Base-by-base conservation (phyloP, 2,888 invertebrate species). In the Ophion obscuratus region DNA sequence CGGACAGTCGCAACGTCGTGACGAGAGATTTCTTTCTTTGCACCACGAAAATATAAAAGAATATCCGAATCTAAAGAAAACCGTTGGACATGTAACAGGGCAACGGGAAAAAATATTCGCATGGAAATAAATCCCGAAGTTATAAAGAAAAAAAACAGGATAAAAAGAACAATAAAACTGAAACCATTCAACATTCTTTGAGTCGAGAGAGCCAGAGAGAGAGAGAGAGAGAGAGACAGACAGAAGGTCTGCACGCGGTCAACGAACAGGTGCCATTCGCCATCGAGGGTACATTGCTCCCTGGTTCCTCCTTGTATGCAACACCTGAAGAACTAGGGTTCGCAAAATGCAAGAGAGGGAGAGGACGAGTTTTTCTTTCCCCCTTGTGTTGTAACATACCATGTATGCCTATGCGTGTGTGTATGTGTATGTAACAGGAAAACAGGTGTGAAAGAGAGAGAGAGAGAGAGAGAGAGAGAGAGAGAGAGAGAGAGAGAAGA, bases 401-500 rank as follows among this genome's bases (percentile, higher is more conserved):
- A 70, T 68, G 59, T 36, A 62, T 61, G 86, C 83, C 83, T 27
- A 11, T 40, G 40, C 7, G 7, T 1, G 7, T 44, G 44, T 68
- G 1, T 17, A 17, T 17, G 53, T 53, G 53, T 47, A 14, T 47
- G 47, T 17, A 17, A 53, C 14, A 53, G 17, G 89, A 83, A 89
- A 87, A 89, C 89, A 88, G 88, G 89, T 89, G 89, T 87, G 81
- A 78, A 70, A 67, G 74, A 83, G 78, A n/a, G n/a, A 20, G 20
- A 74, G 36, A 44, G 20, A 75, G 83, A 36, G 85, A 59, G 59
- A 53, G 57, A 57, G 53, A 74, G 67, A 74, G 67, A 79, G 20
- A 62, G 53, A 77, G 70, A 68, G 61, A 47, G 67, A 79, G 20
- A 62, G 53, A 77, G 70, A 68, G 61, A 47, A 24, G 24, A 24